phyloP scores from a whole-genome alignment of 2,888 invertebrate species.

The Autographa gamma region DNA sequence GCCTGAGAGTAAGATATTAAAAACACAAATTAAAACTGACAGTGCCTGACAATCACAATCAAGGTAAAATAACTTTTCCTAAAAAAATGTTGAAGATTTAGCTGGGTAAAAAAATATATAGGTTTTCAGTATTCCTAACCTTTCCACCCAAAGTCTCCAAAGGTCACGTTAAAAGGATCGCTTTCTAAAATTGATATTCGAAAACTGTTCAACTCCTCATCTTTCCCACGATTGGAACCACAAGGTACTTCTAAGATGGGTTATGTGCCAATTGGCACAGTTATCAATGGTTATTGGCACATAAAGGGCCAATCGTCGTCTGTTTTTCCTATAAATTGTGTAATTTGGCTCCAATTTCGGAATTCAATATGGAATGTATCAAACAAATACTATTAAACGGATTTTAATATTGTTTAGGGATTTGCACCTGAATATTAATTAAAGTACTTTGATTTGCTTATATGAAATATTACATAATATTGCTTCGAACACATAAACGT shows the following conservation, averaged over 20 bases:
- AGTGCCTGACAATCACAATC: too few relatives aligned
- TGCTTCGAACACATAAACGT: background rate
- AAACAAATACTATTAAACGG: constrained; percentile 12
- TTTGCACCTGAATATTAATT: constrained; percentile 4
- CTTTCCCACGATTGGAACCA: constrained; percentile 33
- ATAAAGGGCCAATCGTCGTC: constrained; percentile 61
- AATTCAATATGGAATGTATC: constrained; percentile 15
- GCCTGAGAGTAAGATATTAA: too few relatives aligned
- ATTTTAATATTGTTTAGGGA: constrained; percentile 5
- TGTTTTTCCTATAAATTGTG: constrained; percentile 61
- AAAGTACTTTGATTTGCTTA: constrained; percentile 1
- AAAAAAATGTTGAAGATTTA: background rate
- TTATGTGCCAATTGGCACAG: constrained; percentile 61
- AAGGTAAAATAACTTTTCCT: too few relatives aligned
- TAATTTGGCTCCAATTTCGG: constrained; percentile 62
- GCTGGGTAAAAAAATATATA: background rate
- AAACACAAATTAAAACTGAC: too few relatives aligned
- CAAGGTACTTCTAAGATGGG: constrained; percentile 41
- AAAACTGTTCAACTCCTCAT: constrained; percentile 19
- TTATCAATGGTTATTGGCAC: constrained; percentile 64
- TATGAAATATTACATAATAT: background rate
- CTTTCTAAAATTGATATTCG: constrained; percentile 14
- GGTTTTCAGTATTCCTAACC: background rate
- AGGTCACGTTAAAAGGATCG: background rate
- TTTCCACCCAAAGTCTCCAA: background rate